Evolutionary conservation across 2,113 vertebrate species (phyloP), one percentile per base, ranked within the genome.

Genomic region (Eurypyga helias): DNA sequence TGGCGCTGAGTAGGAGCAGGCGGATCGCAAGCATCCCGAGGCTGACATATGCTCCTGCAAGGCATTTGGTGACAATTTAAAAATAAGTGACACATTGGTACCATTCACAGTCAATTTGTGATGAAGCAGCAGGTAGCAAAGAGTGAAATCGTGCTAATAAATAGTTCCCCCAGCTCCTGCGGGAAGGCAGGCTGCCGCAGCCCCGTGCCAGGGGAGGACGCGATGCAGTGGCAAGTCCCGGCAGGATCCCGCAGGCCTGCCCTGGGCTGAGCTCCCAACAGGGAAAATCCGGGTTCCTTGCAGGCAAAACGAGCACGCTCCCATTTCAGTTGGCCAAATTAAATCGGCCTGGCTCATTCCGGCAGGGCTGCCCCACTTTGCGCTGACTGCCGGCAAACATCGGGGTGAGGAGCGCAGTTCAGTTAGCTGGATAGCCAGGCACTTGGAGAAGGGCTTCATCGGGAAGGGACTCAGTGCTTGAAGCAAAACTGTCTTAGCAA

Each of bases 311-410:
- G 13, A 83, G 76, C 71, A 36, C 4, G 20, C 4, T 79, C 61
- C 15, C 57, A 20, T 87, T 87, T 86, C 8, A 86, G 34, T 0
- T 71, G 83, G 64, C 28, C 72, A 83, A 85, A 90, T 83, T 76
- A 76, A 78, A 51, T 4, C 1, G 4, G 34, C 45, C 73, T 64
- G 5, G 28, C 87, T 78, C 2, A 0, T 58, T 81, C n/a, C 84
- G 31, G 81, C 73, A 60, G 82, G 41, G 78, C 84, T 95, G 92
- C 51, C 92, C 93, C 96, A 95, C 45, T 95, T 96, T 62, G 62
- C 52, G 2, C 1, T 5, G 69, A 8, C 20, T 19, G 60, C 55
- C 28, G 69, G 8, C 46, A 29, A 26, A 31, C 69, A 8, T 20
- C 57, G 14, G 36, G 29, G 1, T 41, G 72, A 70, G 66, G 34